Evolutionary conservation across 2,797 vertebrate species (phyloP), one percentile per base, ranked within the genome.

Genomic region (Enteromius thamalakanensis): DNA sequence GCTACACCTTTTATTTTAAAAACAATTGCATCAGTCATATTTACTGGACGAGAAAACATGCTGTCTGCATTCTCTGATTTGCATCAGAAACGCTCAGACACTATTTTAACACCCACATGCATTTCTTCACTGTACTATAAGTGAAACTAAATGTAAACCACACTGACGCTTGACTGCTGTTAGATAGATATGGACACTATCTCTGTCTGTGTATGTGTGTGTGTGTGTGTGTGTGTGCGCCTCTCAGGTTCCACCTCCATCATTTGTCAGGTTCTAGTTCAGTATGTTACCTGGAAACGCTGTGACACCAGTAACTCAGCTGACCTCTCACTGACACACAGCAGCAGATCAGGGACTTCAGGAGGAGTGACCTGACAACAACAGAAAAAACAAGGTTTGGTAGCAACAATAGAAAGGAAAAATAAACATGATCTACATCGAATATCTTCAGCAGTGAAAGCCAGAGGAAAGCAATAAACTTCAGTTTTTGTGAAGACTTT

Each of bases 111-210:
- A 80, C 67, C 37, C 11, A 68, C 78, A 70, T 45, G 51, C 65
- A 5, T 55, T n/a, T 68, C 53, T 68, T 68, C 45, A n/a, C 65
- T 58, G 78, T 58, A 80, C 65, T 70, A 65, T 80, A 80, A 80
- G 65, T 70, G 78, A 80, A 80, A 70, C 65, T 53, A 51, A 42
- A 80, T 80, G 78, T 70, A 80, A 70, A 42, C 10, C 23, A 32
- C n/a, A 11, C 67, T 29, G 17, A 42, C 2, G 1, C n/a, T 37
- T 11, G 65, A 47, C 79, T 14, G 17, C 17, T 42, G 67, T 21
- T 14, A 26, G 49, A 69, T 14, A 29, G 78, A 70, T 45, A 70
- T 71, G 21, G 65, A 68, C 19, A n/a, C 65, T 69, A 40, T 37
- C 15, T 67, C 7, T 10, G 62, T 19, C 26, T 64, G 60, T 15